Conservation (phyloP, 92 coral and sea anemone genomes). For the Nematostella vectensis region DNA sequence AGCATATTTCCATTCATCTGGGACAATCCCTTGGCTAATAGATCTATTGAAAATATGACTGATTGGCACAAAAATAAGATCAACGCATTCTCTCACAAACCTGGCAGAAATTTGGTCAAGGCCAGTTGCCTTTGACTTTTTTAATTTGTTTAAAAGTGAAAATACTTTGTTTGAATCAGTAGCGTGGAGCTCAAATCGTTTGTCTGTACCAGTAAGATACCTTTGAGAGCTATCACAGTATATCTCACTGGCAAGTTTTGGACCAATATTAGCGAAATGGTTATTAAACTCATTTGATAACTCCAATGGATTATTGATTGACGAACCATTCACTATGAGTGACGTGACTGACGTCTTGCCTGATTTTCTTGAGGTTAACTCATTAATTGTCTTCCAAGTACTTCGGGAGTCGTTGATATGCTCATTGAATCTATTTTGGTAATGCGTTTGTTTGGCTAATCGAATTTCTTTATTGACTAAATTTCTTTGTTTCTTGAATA, state of each 20-base stretch:
- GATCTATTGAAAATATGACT: slow-evolving; percentile 11
- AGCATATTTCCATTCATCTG: slow-evolving; percentile 9
- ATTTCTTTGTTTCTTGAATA: slow-evolving; percentile 21
- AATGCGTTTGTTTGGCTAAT: slow-evolving; percentile 29
- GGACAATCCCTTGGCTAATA: slow-evolving; percentile 7
- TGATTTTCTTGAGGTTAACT: slow-evolving; percentile 29
- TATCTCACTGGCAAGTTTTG: slow-evolving; percentile 26
- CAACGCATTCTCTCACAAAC: slow-evolving; percentile 17
- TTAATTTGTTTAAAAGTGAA: not conserved
- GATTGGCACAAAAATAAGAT: slow-evolving; percentile 6
- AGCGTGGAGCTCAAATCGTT: not conserved
- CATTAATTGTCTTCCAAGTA: slow-evolving; percentile 39
- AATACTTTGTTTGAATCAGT: slow-evolving; percentile 1
- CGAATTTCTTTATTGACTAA: slow-evolving; percentile 11
- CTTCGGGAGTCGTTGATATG: slow-evolving; percentile 23
- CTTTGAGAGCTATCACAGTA: slow-evolving; percentile 8
- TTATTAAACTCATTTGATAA: slow-evolving; percentile 18
- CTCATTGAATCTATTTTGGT: slow-evolving; percentile 18
- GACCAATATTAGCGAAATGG: slow-evolving; percentile 12
- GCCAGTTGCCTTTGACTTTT: slow-evolving; percentile 19
- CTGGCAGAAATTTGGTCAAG: slow-evolving; percentile 22
- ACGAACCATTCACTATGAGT: slow-evolving; percentile 24
- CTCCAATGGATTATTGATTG: slow-evolving; percentile 25
- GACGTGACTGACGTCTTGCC: slow-evolving; percentile 21
- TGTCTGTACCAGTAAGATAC: slow-evolving; percentile 12